Evolutionary conservation across 1,140 invertebrate species (phyloP), one percentile per base, ranked within the genome.

Genomic region (Bombus vancouverensis): DNA sequence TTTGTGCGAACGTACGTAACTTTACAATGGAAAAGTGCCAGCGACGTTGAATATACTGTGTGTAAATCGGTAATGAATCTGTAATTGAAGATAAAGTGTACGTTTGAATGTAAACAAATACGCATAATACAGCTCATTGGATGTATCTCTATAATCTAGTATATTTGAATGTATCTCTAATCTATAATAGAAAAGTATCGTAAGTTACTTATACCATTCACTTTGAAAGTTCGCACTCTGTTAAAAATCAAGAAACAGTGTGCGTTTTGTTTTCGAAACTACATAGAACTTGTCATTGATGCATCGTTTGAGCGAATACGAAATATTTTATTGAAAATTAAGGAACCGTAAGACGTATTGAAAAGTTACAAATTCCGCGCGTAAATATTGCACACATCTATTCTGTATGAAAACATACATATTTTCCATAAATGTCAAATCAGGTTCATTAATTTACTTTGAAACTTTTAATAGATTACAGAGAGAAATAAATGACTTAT

Each of bases 101-200:
- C 53, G 81, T 83, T 87, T 84, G 47, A 70, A 78, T 83, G 73
- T 83, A 83, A 76, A 82, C 79, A 82, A 86, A 84, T 59, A 77
- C 81, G 74, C 73, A 78, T 77, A 83, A 83, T 83, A 82, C 66
- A 86, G 72, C 72, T 82, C 79, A 82, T 82, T 83, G 53, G 72
- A 83, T 57, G 85, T 83, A 76, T 86, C 71, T 74, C 65, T 83
- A 53, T 53, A 62, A 79, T 73, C 34, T 86, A 81, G 32, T 68
- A 68, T 68, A 68, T 68, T 68, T 68, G 34, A 25, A 39, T 37
- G 34, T 68, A 68, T 68, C 66, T 37, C 32, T 32, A 22, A 9
- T 80, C 72, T 83, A 39, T 81, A 83, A 82, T 70, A 47, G 5
- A 28, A 83, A 83, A 32, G 34, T 53, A 44, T 53, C 72, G 44